Percentiles rank a stretch among this genome's conserved stretches.
These are phyloP conservation scores for Stenichneumon culpator DNA, from an alignment of 2,888 invertebrate genomes.

Conservation along the genomic window DNA sequence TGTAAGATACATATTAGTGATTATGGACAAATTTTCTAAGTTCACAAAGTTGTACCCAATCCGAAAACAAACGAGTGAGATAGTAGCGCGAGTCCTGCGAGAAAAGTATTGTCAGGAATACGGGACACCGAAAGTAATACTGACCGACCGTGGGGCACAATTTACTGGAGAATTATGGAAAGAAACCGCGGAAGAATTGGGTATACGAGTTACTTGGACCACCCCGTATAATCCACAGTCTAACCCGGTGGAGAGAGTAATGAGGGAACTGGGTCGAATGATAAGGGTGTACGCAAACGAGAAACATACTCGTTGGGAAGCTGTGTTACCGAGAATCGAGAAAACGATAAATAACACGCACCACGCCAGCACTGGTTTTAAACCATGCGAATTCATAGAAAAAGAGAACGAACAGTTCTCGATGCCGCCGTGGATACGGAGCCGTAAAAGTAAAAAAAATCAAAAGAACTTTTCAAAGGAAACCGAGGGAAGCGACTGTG, in stretches of 20 bases:
- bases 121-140: too few relatives aligned
- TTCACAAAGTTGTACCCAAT: conserved; percentile 30
- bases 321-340: not conserved
- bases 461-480: too few relatives aligned
- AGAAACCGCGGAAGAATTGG: not conserved
- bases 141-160: too few relatives aligned
- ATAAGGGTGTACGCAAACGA: too few relatives aligned
- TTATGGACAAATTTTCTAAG: conserved; percentile 35
- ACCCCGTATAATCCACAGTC: conserved; percentile 47
- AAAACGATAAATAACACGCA: not conserved
- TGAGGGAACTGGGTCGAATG: conserved; percentile 38
- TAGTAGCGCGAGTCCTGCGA: too few relatives aligned
- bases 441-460: too few relatives aligned
- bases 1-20: conserved; percentile 23
- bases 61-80: not conserved
- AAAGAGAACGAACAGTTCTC: not conserved
- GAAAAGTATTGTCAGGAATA: too few relatives aligned
- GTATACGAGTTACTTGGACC: conserved; percentile 11
- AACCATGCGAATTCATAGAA: not conserved
- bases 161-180: not conserved
- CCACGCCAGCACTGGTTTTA: conserved; percentile 13
- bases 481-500: too few relatives aligned
- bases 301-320: not conserved
- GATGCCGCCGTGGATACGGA: not conserved
- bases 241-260: conserved; percentile 46